These are phyloP conservation scores for Artemisiospiza belli DNA, from an alignment of 2,113 vertebrate species.

Conservation along the genomic window DNA sequence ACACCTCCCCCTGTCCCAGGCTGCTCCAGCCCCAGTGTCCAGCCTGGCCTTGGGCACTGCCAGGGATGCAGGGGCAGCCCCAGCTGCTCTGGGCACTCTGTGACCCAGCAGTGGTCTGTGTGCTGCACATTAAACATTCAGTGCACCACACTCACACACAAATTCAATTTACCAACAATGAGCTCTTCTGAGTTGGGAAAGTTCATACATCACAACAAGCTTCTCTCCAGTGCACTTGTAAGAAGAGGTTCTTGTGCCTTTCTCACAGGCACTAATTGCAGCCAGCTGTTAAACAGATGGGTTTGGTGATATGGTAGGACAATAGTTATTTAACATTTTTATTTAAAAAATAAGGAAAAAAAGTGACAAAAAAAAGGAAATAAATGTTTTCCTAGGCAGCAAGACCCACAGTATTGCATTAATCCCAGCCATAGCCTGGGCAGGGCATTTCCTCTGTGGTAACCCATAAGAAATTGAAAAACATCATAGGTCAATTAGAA, in stretches of 20 bases:
- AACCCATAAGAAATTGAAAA: neutral
- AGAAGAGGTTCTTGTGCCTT: neutral
- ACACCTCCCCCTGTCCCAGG: neutral
- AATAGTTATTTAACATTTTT: neutral
- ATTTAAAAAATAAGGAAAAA: neutral
- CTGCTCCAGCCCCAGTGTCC: neutral
- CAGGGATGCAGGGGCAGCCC: neutral
- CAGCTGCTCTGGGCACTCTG: neutral
- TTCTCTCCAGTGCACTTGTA: neutral
- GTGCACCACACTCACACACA: neutral
- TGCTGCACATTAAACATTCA: neutral
- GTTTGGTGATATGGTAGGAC: neutral
- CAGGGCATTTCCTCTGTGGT: neutral
- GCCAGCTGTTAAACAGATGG: constrained; percentile 1
- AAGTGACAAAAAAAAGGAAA: neutral
- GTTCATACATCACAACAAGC: neutral
- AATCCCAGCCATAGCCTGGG: neutral
- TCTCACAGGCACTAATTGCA: neutral
- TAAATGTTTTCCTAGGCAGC: neutral
- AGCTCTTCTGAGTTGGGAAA: neutral
- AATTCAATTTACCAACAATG: neutral
- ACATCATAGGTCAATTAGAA: neutral
- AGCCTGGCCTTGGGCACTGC: neutral
- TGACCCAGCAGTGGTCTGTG: neutral
- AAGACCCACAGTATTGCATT: neutral